Evolutionary conservation across 2,797 vertebrate species (phyloP).

Genomic region (Esox masquinongy): DNA sequence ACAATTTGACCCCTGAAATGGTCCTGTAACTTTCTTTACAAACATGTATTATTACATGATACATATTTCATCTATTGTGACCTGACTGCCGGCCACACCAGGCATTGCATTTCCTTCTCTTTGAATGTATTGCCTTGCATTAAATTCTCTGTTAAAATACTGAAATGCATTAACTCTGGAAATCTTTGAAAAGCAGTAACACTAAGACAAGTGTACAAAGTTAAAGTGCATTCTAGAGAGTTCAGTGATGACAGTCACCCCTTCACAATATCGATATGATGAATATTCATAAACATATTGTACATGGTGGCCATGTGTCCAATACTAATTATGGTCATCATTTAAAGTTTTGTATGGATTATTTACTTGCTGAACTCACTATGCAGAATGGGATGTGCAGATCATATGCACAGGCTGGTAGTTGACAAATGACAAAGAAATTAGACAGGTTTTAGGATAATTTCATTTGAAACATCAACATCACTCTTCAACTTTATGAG

Average conservation of each 20-base stretch:
- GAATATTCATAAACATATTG: slow-evolving; percentile 63
- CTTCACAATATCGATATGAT: slow-evolving; percentile 34
- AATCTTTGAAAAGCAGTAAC: slow-evolving; percentile 43
- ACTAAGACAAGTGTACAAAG: slow-evolving; percentile 35
- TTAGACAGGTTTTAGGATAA: slow-evolving; percentile 46
- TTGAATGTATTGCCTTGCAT: not conserved
- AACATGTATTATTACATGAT: not conserved
- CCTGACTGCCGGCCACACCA: not conserved
- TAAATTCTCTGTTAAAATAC: not conserved
- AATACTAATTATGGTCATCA: slow-evolving; percentile 52
- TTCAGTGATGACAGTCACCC: slow-evolving; percentile 41
- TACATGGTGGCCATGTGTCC: slow-evolving; percentile 56
- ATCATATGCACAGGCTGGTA: slow-evolving; percentile 27
- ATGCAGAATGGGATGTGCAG: not conserved
- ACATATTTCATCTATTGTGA: not conserved
- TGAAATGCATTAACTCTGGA: not conserved
- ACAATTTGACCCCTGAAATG: no score
- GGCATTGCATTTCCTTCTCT: not conserved
- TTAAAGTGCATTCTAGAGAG: slow-evolving; percentile 45
- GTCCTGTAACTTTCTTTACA: not conserved
- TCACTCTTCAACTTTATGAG: slow-evolving; percentile 45
- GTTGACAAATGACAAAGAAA: slow-evolving; percentile 61
- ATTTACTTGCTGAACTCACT: not conserved
- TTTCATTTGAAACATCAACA: slow-evolving; percentile 47
- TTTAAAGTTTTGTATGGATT: slow-evolving; percentile 41